These are phyloP conservation scores for Bombus waltoni DNA, from an alignment of 1,140 invertebrate species.

Conservation along the genomic window DNA sequence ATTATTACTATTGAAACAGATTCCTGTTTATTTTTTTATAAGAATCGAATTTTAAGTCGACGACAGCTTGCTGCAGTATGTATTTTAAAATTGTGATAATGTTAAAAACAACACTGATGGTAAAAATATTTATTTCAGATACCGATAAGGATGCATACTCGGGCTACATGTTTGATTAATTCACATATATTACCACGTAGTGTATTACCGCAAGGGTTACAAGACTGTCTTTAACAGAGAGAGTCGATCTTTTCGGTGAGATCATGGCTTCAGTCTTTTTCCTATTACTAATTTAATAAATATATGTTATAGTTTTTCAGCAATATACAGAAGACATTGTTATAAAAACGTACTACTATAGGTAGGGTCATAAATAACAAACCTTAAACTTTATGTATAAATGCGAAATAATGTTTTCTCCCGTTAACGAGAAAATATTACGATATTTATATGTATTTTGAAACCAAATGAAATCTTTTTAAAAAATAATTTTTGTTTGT, in stretches of 20 bases:
- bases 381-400: neutral
- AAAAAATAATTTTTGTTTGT: neutral
- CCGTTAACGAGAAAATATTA: conserved; percentile 28
- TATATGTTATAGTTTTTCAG: conserved; percentile 11
- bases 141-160: conserved; percentile 44
- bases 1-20: conserved; percentile 10
- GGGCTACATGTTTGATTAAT: conserved; percentile 32
- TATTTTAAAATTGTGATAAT: neutral
- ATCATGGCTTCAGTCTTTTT: neutral
- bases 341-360: neutral
- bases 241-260: neutral
- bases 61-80: conserved; percentile 34
- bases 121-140: conserved; percentile 38
- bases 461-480: conserved; percentile 7
- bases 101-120: conserved; percentile 10
- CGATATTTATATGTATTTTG: conserved; percentile 8
- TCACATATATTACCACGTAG: conserved; percentile 18
- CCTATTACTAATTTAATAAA: conserved; percentile 15
- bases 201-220: conserved; percentile 34
- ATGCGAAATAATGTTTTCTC: conserved; percentile 14
- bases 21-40: conserved; percentile 33
- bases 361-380: conserved; percentile 1
- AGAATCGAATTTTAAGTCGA: conserved; percentile 55
- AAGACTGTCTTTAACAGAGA: conserved; percentile 43
- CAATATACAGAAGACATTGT: neutral